Evolutionary conservation across 2,797 vertebrate species (phyloP), one percentile per base, ranked within the genome.

Genomic region (Ceryle rudis): DNA sequence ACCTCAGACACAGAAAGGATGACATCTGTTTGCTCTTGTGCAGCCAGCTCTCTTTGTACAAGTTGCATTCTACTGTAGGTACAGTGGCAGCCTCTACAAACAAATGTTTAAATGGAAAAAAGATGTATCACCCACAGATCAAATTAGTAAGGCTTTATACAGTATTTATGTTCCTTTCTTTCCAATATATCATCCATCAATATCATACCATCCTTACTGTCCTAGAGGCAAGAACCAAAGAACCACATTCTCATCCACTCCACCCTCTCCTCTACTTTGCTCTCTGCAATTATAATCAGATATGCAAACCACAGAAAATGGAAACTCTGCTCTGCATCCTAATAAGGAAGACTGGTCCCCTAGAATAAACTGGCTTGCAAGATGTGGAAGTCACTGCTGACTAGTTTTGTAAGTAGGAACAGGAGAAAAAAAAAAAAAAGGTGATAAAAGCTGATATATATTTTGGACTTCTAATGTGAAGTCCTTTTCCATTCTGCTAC

Each of bases 231-330:
- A 64, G 29, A 10, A 54, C 3, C 78, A 81, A 7, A 1, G 6
- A 74, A 81, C 74, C 2, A 33, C 22, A 64, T 39, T 55, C 44
- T 51, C 60, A 55, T 26, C 35, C 20, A 44, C 37, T 62, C 52
- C 18, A 46, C 8, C 9, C 35, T 86, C 54, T 82, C 35, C 49
- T 69, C 47, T 77, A 33, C 39, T 83, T 57, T 69, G 21, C 33
- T 89, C 41, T 73, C 60, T 58, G 51, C 72, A 86, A 62, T 84
- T 92, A 88, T 23, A 81, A 75, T 65, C 73, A 89, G 71, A 93
- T 42, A 86, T 17, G 69, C 58, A 90, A 91, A 79, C 29, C 37
- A 66, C 20, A 78, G 39, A 61, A 75, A 90, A 93, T 18, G 16
- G n/a, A 69, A 33, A 69, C 31, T 51, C 42, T 89, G 54, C 49